phyloP scores from a whole-genome alignment of 2,888 invertebrate species.

The Notodonta ziczac region DNA sequence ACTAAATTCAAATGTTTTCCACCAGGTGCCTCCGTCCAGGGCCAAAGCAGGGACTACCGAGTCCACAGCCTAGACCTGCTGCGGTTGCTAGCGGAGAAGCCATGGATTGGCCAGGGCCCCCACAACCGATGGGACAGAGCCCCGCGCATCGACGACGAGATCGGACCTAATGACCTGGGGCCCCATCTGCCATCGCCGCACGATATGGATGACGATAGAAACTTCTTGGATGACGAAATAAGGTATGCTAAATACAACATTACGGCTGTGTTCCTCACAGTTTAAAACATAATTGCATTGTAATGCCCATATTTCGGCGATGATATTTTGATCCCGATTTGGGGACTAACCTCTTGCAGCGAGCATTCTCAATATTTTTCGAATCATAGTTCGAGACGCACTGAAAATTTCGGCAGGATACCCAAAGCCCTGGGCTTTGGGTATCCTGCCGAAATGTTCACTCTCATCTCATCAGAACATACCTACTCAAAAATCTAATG shows the following conservation, averaged over 20 bases:
- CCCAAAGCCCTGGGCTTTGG: too few species aligned
- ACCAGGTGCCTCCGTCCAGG: slow-evolving; percentile 54
- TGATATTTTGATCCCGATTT: too few species aligned
- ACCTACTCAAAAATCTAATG: too few species aligned
- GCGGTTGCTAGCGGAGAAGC: slow-evolving; percentile 57
- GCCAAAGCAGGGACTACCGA: slow-evolving; percentile 54
- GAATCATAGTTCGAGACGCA: too few species aligned
- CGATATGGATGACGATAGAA: slow-evolving; percentile 34
- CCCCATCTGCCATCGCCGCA: slow-evolving; percentile 23
- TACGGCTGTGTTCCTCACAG: too few species aligned
- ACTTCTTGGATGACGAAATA: slow-evolving; percentile 52
- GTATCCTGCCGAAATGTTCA: too few species aligned
- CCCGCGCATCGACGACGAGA: slow-evolving; percentile 41
- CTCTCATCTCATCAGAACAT: too few species aligned
- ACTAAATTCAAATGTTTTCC: neutral
- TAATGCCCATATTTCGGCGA: too few species aligned
- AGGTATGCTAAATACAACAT: slow-evolving; percentile 40
- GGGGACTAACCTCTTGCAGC: too few species aligned
- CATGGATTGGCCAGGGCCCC: slow-evolving; percentile 46
- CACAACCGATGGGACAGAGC: slow-evolving; percentile 52
- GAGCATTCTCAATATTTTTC: too few species aligned
- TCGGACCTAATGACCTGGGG: slow-evolving; percentile 29
- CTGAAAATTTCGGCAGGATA: too few species aligned
- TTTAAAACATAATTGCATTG: too few species aligned
- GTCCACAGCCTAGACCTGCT: slow-evolving; percentile 62